Evolutionary conservation across 2,888 invertebrate species (phyloP), one percentile per base, ranked within the genome.

Genomic region (Drosophila vallismaia): DNA sequence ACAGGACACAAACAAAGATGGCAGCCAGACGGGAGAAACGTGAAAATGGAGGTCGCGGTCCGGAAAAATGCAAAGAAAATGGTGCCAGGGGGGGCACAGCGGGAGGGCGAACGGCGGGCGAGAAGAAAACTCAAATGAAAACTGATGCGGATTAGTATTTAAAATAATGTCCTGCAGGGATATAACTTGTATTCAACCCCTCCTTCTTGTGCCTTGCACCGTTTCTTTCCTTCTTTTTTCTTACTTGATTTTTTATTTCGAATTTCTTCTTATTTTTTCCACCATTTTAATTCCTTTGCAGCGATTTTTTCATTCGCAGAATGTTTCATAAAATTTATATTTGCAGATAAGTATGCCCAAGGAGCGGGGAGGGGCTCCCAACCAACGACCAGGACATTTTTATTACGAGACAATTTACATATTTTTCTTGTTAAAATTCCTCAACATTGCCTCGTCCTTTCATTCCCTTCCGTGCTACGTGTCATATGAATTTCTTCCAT

Each of bases 151-250:
- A 90, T 90, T 90, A 90, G 90, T 90, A 89, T 90, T 89, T 90
- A 87, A 90, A 90, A 90, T 90, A 90, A 90, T 90, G 89, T 90
- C 90, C 90, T 90, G 89, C 90, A 90, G 89, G 88, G 90, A 90
- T 89, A 90, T 90, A 88, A 89, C 83, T 90, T 54, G 67, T 84
- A 79, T 74, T 82, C 58, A 24, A 19, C 19, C 19, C 24, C 44
- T 24, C 48, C 54, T 58, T 5, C 28, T 28, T 77, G 83, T 71
- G 64, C 51, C 64, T 83, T 56, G 52, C 63, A 71, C 69, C 60
- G 69, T 71, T 63, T 59, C 49, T 60, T 42, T 50, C 50, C 44
- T 67, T 63, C 33, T 67, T 66, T 76, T 67, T 71, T 67, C 63
- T 67, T 53, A 58, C 51, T 79, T 69, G 57, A 69, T 71, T 56